phyloP scores from a whole-genome alignment of 1,140 invertebrate species.

The Lucilia sericata region DNA sequence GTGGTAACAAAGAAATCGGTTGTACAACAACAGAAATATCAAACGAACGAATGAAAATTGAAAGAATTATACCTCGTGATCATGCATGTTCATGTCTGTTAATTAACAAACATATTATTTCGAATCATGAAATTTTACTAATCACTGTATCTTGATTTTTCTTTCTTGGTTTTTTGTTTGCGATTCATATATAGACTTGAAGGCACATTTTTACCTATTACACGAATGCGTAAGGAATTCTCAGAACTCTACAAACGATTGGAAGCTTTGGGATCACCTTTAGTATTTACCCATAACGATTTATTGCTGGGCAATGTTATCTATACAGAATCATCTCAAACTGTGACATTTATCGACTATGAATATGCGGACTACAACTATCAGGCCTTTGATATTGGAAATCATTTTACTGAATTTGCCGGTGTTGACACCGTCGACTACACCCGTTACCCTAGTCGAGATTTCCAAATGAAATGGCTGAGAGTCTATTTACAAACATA shows the following conservation, averaged over 20 bases:
- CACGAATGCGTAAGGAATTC: conserved; percentile 78
- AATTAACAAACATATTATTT: neutral
- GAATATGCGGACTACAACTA: conserved; percentile 96
- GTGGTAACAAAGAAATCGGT: conserved; percentile 5
- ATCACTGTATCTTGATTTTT: conserved; percentile 6
- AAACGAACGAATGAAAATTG: neutral
- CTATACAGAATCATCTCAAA: conserved; percentile 77
- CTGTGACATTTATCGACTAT: conserved; percentile 95
- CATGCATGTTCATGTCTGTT: conserved; percentile 39
- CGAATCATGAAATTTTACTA: neutral
- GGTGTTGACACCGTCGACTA: conserved; percentile 86
- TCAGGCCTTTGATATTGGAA: conserved; percentile 96
- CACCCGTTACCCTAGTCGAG: conserved; percentile 81
- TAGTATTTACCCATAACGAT: conserved; percentile 98
- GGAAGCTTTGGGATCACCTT: conserved; percentile 76
- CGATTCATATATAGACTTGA: conserved; percentile 72
- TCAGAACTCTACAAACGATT: conserved; percentile 76
- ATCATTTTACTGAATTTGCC: conserved; percentile 98
- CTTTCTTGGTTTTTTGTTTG: neutral
- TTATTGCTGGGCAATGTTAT: conserved; percentile 94
- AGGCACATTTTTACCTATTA: conserved; percentile 75
- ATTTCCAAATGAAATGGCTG: conserved; percentile 88
- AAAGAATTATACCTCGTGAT: neutral
- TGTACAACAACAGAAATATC: neutral
- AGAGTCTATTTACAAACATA: conserved; percentile 79